Conservation (phyloP, 2,113 vertebrate genomes). For the Himantopus leucocephalus region DNA sequence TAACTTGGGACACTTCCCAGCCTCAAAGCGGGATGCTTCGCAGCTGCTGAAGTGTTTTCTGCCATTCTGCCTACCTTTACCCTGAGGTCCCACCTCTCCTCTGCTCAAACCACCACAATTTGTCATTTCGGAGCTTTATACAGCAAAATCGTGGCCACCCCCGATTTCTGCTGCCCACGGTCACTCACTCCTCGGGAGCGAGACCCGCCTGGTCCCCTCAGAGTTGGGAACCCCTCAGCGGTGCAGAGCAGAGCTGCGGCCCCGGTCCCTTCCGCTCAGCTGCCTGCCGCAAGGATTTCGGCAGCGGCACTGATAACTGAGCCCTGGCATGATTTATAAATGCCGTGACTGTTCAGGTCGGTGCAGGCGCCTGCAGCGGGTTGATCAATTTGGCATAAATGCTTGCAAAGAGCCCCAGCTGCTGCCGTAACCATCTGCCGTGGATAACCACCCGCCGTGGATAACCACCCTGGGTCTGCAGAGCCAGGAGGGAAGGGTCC, state of each 20-base stretch:
- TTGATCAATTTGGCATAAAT: fast-evolving
- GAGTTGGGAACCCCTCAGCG: background rate
- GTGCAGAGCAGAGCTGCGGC: background rate
- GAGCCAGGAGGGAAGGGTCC: background rate
- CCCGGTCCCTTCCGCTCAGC: fast-evolving
- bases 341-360: fast-evolving
- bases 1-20: fast-evolving
- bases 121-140: background rate
- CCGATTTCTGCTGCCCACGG: background rate
- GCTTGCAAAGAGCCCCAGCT: background rate
- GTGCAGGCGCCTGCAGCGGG: background rate
- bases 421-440: background rate
- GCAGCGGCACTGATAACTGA: fast-evolving
- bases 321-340: fast-evolving
- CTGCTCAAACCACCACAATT: background rate
- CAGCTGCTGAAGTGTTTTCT: background rate
- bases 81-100: background rate
- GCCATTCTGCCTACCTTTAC: background rate
- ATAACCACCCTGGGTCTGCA: background rate
- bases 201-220: background rate
- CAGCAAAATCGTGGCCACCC: fast-evolving
- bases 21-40: background rate
- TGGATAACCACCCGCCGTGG: background rate
- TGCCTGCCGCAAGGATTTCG: background rate
- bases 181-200: background rate